phyloP scores from a whole-genome alignment of 2,797 vertebrate species.

The Garrulus glandarius region DNA sequence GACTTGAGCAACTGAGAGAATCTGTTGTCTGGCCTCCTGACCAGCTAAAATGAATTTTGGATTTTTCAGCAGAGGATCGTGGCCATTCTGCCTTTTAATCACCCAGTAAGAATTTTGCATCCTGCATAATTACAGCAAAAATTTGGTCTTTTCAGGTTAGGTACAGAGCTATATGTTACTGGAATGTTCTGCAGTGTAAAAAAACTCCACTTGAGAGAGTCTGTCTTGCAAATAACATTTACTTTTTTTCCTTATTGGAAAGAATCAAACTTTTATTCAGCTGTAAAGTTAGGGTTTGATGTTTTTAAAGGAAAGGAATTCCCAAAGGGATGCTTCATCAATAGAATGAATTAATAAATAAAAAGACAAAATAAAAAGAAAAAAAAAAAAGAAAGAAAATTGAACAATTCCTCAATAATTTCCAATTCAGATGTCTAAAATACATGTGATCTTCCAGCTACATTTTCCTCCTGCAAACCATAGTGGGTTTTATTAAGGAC shows the following conservation, averaged over 20 bases:
- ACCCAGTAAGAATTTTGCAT: neutral
- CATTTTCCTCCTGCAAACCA: neutral
- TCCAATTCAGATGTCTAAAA: neutral
- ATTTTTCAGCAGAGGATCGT: neutral
- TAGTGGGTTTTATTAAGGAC: conserved; percentile 2
- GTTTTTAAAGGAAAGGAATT: conserved; percentile 32
- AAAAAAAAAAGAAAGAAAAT: neutral
- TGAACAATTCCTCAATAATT: neutral
- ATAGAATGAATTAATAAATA: conserved; percentile 6
- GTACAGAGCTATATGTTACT: neutral
- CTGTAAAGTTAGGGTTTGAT: neutral
- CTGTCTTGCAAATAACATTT: neutral
- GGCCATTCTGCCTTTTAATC: neutral
- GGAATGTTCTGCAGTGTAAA: neutral
- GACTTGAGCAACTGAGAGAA: neutral
- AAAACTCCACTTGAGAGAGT: neutral
- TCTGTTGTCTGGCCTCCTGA: neutral
- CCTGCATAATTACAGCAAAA: neutral
- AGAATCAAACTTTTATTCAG: neutral
- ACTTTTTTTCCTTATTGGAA: conserved; percentile 18
- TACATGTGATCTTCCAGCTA: neutral
- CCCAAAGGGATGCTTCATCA: neutral
- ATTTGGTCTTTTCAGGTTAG: neutral
- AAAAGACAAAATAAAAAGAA: neutral
- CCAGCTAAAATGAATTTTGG: neutral